These are phyloP conservation scores for Pomatostomus ruficeps DNA, from an alignment of 2,113 vertebrate genomes.

Conservation along the genomic window DNA sequence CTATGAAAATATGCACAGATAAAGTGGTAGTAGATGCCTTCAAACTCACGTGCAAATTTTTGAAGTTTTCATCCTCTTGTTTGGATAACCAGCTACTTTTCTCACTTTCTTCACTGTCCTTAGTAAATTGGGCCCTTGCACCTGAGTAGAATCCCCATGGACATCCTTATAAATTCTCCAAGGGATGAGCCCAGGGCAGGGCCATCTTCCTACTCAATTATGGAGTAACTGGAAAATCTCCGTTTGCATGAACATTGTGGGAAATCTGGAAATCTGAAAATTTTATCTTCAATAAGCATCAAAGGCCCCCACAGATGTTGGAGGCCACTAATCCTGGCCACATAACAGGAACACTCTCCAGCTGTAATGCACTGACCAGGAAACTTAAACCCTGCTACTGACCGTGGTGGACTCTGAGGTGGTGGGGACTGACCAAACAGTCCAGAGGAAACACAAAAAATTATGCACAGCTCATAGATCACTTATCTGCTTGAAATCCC, in stretches of 20 bases:
- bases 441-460: neutral
- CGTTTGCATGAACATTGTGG: neutral
- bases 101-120: neutral
- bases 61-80: neutral
- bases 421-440: neutral
- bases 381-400: neutral
- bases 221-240: neutral
- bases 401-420: accelerated
- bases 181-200: neutral
- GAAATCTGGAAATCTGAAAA: neutral
- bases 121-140: neutral
- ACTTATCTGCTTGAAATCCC: neutral
- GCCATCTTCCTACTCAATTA: accelerated
- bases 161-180: neutral
- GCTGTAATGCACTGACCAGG: neutral
- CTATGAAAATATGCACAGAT: neutral
- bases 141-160: neutral
- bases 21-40: neutral
- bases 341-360: neutral
- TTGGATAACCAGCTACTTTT: neutral
- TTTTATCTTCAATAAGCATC: neutral
- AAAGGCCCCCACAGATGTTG: neutral
- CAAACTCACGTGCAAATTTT: neutral
- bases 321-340: neutral
- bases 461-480: neutral